Evolutionary conservation across 2,888 invertebrate species (phyloP).

Genomic region (Metallyticus violacea): DNA sequence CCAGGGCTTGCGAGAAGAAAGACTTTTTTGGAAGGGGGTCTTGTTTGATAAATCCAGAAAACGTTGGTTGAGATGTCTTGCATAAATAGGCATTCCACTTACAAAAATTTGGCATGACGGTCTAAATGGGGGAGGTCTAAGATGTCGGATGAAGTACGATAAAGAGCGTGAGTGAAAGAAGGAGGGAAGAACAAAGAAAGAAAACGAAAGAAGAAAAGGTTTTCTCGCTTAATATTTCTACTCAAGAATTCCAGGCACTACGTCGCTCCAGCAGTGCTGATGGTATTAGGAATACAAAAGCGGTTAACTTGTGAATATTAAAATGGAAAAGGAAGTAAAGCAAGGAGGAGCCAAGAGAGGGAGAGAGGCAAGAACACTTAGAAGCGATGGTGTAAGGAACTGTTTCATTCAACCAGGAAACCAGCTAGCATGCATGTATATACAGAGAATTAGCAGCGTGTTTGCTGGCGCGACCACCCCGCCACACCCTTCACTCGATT

Average conservation of each 20-base stretch:
- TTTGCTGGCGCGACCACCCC: neutral
- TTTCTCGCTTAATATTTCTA: constrained; percentile 31
- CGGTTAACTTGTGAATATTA: constrained; percentile 28
- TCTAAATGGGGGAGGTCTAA: constrained; percentile 13
- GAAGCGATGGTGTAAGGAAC: constrained; percentile 22
- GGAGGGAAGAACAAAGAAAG: neutral
- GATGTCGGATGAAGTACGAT: neutral
- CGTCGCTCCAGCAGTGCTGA: constrained; percentile 16
- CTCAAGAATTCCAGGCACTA: constrained; percentile 23
- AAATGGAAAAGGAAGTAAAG: constrained; percentile 32
- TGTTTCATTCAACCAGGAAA: neutral
- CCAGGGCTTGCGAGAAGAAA: neutral
- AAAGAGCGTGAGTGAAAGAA: neutral
- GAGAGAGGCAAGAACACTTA: constrained; percentile 34
- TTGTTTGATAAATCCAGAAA: constrained; percentile 32
- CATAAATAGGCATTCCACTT: constrained; percentile 30
- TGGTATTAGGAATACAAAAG: constrained; percentile 30
- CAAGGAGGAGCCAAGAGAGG: constrained; percentile 29
- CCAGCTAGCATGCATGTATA: constrained; percentile 1
- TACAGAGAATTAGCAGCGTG: constrained; percentile 10
- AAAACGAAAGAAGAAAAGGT: constrained; percentile 13
- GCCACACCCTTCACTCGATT: neutral
- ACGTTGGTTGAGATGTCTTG: constrained; percentile 27
- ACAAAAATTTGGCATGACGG: constrained; percentile 28
- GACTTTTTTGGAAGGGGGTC: constrained; percentile 22